phyloP scores from a whole-genome alignment of 2,797 vertebrate genomes.

The Pogoniulus pusillus region DNA sequence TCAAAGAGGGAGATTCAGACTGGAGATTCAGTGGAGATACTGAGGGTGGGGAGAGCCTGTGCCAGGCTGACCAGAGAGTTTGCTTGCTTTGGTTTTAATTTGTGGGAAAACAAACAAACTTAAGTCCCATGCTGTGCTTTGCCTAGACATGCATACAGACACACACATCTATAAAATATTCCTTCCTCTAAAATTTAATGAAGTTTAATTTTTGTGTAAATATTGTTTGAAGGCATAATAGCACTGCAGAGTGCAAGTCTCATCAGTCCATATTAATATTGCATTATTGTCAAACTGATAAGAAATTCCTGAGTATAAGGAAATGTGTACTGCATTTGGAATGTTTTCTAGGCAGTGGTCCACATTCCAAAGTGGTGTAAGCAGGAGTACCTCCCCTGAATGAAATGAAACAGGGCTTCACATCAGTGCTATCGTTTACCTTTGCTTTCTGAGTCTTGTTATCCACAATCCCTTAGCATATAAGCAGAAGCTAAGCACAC shows the following conservation, averaged over 20 bases:
- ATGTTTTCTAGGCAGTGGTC: background rate
- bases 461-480: background rate
- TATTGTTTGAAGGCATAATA: slow-evolving; percentile 58
- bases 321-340: slow-evolving; percentile 59
- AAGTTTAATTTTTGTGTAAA: slow-evolving; percentile 71
- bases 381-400: background rate
- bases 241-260: slow-evolving; percentile 13
- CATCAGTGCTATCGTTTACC: background rate
- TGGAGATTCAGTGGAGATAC: too few relatives aligned
- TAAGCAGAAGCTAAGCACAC: background rate
- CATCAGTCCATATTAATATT: slow-evolving; percentile 65
- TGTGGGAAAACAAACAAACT: slow-evolving; percentile 41
- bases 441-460: background rate
- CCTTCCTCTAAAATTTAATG: slow-evolving; percentile 38
- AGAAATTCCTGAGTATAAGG: slow-evolving; percentile 54
- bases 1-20: too few relatives aligned
- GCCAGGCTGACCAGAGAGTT: too few relatives aligned
- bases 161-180: background rate
- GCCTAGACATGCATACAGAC: background rate
- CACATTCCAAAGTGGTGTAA: background rate
- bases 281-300: slow-evolving; percentile 60
- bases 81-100: slow-evolving; percentile 46
- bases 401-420: background rate
- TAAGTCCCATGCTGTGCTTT: background rate
- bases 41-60: too few relatives aligned